phyloP scores from a whole-genome alignment of 2,797 vertebrate species.

The Adrianichthys oophorus region DNA sequence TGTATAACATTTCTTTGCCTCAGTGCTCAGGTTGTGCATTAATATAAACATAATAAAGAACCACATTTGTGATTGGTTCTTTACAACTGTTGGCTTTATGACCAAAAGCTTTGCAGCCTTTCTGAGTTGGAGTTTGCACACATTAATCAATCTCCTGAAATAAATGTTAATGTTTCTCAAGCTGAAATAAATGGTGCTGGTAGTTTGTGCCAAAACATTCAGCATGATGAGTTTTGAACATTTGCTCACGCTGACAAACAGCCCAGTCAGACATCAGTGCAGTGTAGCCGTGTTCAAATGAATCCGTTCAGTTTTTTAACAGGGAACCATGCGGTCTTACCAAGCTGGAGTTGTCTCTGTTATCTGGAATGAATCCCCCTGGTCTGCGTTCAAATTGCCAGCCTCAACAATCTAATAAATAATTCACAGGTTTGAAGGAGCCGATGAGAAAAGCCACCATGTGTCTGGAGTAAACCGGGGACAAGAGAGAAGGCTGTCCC shows the following conservation, averaged over 20 bases:
- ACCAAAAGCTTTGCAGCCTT: too few species aligned
- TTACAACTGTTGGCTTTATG: too few species aligned
- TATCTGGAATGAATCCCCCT: conserved; percentile 20
- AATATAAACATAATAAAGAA: not conserved
- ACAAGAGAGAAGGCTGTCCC: not conserved
- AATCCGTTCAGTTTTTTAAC: conserved; percentile 10
- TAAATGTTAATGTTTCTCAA: conserved; percentile 4
- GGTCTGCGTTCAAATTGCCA: conserved; percentile 34
- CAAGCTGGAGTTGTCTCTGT: conserved; percentile 20
- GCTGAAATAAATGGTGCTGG: conserved; percentile 18
- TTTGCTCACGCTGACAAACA: conserved; percentile 16
- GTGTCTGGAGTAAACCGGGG: conserved; percentile 30
- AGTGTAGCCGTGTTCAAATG: not conserved
- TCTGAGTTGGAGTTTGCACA: not conserved
- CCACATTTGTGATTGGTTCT: too few species aligned
- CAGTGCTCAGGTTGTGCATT: not conserved
- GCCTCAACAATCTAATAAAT: conserved; percentile 40
- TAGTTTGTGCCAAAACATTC: conserved; percentile 3
- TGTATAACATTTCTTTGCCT: conserved; percentile 1
- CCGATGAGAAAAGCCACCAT: conserved; percentile 39
- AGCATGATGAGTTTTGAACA: conserved; percentile 10
- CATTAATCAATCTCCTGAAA: conserved; percentile 14
- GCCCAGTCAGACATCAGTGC: conserved; percentile 20
- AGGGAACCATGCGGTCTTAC: conserved; percentile 12
- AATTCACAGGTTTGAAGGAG: conserved; percentile 38